phyloP scores from a whole-genome alignment of 2,888 invertebrate genomes.

The Dorcus parallelipipedus region DNA sequence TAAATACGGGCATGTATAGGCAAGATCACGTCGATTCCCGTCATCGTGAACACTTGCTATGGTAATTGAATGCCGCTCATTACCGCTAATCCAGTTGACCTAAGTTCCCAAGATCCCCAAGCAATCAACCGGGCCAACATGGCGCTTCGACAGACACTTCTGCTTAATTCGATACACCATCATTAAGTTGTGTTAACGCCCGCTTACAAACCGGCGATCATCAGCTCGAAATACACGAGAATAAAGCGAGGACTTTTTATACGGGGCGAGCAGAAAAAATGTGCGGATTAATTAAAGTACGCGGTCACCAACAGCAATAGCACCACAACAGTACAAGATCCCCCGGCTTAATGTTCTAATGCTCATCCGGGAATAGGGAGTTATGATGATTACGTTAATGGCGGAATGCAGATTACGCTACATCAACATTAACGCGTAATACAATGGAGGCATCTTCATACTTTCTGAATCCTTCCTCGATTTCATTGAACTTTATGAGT shows the following conservation, averaged over 20 bases:
- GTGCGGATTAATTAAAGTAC: not conserved
- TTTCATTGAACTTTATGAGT: too few relatives aligned
- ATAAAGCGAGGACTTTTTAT: too few relatives aligned
- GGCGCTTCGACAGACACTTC: constrained; percentile 23
- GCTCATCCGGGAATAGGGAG: constrained; percentile 34
- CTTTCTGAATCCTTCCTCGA: too few relatives aligned
- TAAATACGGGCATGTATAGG: constrained; percentile 19
- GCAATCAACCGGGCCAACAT: constrained; percentile 30
- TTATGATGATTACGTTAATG: constrained; percentile 41
- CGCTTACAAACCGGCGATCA: not conserved
- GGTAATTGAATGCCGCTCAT: constrained; percentile 35
- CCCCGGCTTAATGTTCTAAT: constrained; percentile 33
- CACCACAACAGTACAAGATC: constrained; percentile 4
- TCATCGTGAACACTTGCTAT: constrained; percentile 30
- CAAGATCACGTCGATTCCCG: constrained; percentile 27
- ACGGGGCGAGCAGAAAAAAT: too few relatives aligned
- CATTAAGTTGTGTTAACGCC: not conserved
- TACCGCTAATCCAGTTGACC: constrained; percentile 33
- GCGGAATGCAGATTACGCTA: constrained; percentile 26
- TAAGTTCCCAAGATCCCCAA: constrained; percentile 30
- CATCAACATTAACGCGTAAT: constrained; percentile 15
- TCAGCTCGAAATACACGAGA: not conserved
- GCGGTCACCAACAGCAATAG: not conserved
- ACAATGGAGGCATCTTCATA: not conserved
- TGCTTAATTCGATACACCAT: not conserved